phyloP scores from a whole-genome alignment of 2,888 invertebrate genomes.

The Prosapia bicincta region DNA sequence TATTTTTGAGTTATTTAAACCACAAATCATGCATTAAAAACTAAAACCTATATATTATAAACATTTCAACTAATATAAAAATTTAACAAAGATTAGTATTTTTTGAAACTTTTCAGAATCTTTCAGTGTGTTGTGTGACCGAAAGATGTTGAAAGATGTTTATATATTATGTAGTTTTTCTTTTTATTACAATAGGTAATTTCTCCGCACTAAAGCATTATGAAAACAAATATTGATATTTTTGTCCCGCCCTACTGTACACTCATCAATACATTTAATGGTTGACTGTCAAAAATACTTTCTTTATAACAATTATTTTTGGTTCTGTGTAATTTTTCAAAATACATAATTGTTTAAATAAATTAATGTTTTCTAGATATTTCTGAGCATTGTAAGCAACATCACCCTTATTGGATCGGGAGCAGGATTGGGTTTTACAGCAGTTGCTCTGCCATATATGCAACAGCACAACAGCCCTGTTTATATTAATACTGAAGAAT shows the following conservation, averaged over 20 bases:
- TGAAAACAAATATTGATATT: neutral
- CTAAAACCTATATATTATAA: too few species aligned
- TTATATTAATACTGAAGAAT: constrained; percentile 29
- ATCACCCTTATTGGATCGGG: constrained; percentile 35
- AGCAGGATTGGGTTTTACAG: constrained; percentile 37
- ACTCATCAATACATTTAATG: neutral
- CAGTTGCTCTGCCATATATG: constrained; percentile 38
- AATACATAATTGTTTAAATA: neutral
- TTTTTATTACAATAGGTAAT: too few species aligned
- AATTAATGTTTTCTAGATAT: constrained; percentile 25
- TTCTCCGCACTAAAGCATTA: too few species aligned
- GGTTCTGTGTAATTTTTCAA: neutral
- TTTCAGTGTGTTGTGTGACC: too few species aligned
- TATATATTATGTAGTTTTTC: too few species aligned
- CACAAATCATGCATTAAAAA: too few species aligned
- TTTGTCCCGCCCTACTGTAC: neutral
- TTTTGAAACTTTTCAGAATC: too few species aligned
- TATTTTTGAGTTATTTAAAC: too few species aligned
- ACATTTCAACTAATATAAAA: too few species aligned
- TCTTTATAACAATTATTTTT: neutral
- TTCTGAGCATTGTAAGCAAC: constrained; percentile 33
- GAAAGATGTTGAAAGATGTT: too few species aligned
- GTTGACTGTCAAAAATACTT: neutral
- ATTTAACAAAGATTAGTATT: too few species aligned
- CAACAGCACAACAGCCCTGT: constrained; percentile 30